Percentiles rank a stretch among this genome's conserved stretches.
phyloP scores from a whole-genome alignment of 2,888 invertebrate species.

The Aspidiotus destructor region DNA sequence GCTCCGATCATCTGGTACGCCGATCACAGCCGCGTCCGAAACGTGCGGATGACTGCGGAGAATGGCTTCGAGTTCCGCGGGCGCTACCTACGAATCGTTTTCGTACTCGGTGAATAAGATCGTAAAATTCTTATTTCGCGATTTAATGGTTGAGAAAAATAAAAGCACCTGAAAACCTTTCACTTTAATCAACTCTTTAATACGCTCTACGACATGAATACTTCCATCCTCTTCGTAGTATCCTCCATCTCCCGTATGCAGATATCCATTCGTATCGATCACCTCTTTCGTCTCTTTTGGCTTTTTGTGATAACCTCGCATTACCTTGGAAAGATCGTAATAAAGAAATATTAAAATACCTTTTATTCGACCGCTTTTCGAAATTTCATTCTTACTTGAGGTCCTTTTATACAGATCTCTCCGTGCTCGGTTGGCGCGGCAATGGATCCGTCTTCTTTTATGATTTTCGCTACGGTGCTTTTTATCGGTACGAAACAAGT shows the following conservation, averaged over 20 bases:
- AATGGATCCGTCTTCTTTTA: constrained; percentile 46
- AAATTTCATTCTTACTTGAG: constrained; percentile 49
- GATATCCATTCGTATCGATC: constrained; percentile 46
- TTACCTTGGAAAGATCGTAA: constrained; percentile 40
- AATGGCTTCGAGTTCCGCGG: constrained; percentile 71
- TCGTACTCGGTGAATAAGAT: too few species aligned
- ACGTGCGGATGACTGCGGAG: constrained; percentile 63
- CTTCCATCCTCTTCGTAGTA: constrained; percentile 55
- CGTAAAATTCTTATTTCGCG: too few species aligned
- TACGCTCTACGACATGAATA: constrained; percentile 66
- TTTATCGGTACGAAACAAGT: constrained; percentile 50
- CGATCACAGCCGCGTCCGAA: constrained; percentile 71
- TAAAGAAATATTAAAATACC: too few species aligned
- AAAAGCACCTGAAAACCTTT: constrained; percentile 46
- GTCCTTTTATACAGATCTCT: constrained; percentile 61
- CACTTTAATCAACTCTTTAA: constrained; percentile 60
- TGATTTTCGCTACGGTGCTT: constrained; percentile 57
- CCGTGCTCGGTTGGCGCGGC: constrained; percentile 57
- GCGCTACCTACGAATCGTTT: constrained; percentile 56
- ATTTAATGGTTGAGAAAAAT: too few species aligned
- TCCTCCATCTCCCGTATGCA: constrained; percentile 51
- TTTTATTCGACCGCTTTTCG: too few species aligned
- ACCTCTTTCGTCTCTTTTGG: constrained; percentile 48
- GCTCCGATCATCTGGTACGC: constrained; percentile 56
- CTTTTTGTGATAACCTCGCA: constrained; percentile 53